Percentiles rank a stretch among this genome's conserved stretches.
phyloP scores from a whole-genome alignment of 2,888 invertebrate species.

The Abrostola tripartita region DNA sequence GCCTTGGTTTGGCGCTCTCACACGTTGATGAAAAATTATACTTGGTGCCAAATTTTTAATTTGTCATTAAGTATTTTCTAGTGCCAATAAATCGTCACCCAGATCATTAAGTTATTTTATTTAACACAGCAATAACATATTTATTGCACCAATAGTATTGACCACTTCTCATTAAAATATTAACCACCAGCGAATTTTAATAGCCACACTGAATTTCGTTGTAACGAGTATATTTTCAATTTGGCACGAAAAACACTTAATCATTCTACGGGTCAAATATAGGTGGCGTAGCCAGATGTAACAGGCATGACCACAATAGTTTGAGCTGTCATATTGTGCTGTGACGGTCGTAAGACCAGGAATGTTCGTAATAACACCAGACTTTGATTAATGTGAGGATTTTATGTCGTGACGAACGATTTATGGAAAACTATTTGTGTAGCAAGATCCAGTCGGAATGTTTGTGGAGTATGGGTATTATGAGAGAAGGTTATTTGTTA shows the following conservation, averaged over 20 bases:
- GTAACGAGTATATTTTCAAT: conserved; percentile 10
- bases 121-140: no score
- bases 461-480: background rate
- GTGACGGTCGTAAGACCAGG: conserved; percentile 21
- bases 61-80: no score
- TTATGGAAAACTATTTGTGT: conserved; percentile 32
- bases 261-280: conserved; percentile 28
- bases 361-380: conserved; percentile 51
- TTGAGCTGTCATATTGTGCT: conserved; percentile 29
- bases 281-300: conserved; percentile 6
- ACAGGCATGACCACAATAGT: background rate
- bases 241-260: conserved; percentile 27
- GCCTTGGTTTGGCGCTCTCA: no score
- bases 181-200: background rate
- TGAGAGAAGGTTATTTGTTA: conserved; percentile 2
- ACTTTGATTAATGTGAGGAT: conserved; percentile 54
- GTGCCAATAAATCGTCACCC: no score
- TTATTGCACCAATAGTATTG: background rate
- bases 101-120: no score
- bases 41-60: no score
- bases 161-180: background rate
- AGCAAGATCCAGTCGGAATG: conserved; percentile 18
- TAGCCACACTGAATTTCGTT: background rate
- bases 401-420: conserved; percentile 28
- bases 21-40: no score